Evolutionary conservation across 2,797 vertebrate species (phyloP), one percentile per base, ranked within the genome.

Genomic region (Coreius guichenoti): DNA sequence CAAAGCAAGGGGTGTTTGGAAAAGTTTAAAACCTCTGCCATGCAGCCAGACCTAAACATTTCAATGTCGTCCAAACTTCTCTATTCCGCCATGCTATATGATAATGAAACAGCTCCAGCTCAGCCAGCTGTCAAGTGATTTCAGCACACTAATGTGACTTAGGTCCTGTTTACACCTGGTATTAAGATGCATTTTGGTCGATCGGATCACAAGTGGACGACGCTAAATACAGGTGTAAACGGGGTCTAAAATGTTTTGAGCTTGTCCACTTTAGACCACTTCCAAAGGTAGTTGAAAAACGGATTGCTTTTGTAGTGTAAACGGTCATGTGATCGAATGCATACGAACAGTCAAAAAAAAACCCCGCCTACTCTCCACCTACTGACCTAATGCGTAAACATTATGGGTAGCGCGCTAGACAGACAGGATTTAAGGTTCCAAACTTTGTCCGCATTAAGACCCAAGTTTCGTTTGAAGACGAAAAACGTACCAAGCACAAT

Each of bases 1-100:
- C 72, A 76, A 83, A 65, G 45, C 81, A 23, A 75, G 45, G 72
- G 29, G 70, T 5, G 56, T 83, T 82, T 82, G 43, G 26, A 61
- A 74, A 36, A 33, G 70, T 70, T 21, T 31, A 58, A 82, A 45
- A 73, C 54, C 69, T 75, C 29, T 75, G 81, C 58, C 72, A 75
- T 83, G 72, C 72, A 75, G 72, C 8, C n/a, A 8, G 68, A 72
- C 13, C 5, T 6, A 16, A 63, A 82, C 54, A 75, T 33, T 75
- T 63, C 49, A 47, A 83, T 39, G 43, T 63, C 8, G 3, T 33
- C 58, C 58, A 76, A 21, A 67, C 45, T 19, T 51, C 7, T 82
- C 51, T 36, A 72, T 12, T 73, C 51, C 19, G 11, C 43, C 72
- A 65, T 67, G 81, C 58, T 83, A 17, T 61, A 45, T 74, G 31